Conservation (phyloP, 2,797 vertebrate species). For the Pseudochromis fuscus region DNA sequence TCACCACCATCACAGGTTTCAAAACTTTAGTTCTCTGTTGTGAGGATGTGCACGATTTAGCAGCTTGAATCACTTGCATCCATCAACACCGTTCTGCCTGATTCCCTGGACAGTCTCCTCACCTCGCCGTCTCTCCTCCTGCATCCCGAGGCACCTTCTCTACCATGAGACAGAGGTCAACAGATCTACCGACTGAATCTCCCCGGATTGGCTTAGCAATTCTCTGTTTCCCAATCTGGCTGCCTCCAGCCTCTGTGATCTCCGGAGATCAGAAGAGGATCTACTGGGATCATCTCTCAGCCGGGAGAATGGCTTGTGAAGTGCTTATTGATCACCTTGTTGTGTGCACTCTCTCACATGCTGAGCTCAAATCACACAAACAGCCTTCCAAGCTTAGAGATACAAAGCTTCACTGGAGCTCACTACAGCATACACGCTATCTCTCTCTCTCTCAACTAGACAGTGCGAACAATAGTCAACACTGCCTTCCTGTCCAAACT, state of each 20-base stretch:
- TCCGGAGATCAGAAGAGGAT: constrained; percentile 68
- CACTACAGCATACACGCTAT: constrained; percentile 17
- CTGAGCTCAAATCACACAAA: constrained; percentile 72
- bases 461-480: constrained; percentile 55
- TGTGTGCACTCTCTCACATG: constrained; percentile 69
- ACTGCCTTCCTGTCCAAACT: constrained; percentile 35
- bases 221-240: constrained; percentile 60
- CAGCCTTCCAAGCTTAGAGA: constrained; percentile 54
- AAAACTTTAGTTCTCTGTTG: constrained; percentile 1
- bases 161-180: constrained; percentile 72
- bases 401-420: constrained; percentile 57
- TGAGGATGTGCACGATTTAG: too few relatives aligned
- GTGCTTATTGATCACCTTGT: constrained; percentile 84
- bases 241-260: constrained; percentile 65
- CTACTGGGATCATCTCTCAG: constrained; percentile 74
- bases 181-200: constrained; percentile 59
- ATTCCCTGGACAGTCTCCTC: constrained; percentile 25
- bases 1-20: constrained; percentile 43
- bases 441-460: constrained; percentile 1
- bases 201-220: constrained; percentile 44
- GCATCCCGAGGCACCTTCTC: constrained; percentile 57
- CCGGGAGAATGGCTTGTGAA: constrained; percentile 71
- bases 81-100: constrained; percentile 46
- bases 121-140: constrained; percentile 27
- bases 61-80: constrained; percentile 44